phyloP scores from a whole-genome alignment of 2,797 vertebrate species.

The Sebastes cheni region DNA sequence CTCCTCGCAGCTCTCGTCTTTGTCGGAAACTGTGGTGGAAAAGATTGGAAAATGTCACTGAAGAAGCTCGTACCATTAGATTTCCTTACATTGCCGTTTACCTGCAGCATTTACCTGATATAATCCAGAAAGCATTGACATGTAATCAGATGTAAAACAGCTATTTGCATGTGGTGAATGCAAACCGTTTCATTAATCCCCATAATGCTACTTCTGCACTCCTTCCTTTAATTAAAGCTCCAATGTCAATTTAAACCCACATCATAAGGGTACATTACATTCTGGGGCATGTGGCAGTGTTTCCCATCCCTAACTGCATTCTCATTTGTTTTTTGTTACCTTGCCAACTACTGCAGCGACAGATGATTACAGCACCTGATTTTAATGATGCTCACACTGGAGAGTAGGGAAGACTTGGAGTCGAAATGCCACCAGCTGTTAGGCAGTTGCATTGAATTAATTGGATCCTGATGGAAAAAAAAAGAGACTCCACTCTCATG shows the following conservation, averaged over 20 bases:
- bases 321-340: slow-evolving; percentile 85
- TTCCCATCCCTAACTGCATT: slow-evolving; percentile 80
- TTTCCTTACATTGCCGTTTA: background rate
- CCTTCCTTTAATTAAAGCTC: slow-evolving; percentile 85
- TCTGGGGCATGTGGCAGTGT: slow-evolving; percentile 80
- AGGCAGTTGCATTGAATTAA: slow-evolving; percentile 87
- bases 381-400: slow-evolving; percentile 88
- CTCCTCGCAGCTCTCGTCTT: slow-evolving; percentile 96
- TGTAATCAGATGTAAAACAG: slow-evolving; percentile 64
- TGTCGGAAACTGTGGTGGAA: slow-evolving; percentile 85
- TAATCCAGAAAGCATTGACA: slow-evolving; percentile 30
- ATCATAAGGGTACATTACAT: slow-evolving; percentile 84
- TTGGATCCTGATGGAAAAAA: slow-evolving; percentile 84
- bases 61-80: background rate
- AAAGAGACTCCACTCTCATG: slow-evolving; percentile 73
- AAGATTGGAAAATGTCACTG: background rate
- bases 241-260: slow-evolving; percentile 87
- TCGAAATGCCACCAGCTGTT: slow-evolving; percentile 91
- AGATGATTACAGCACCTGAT: slow-evolving; percentile 87
- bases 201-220: slow-evolving; percentile 69
- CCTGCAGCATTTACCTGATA: slow-evolving; percentile 6
- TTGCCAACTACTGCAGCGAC: slow-evolving; percentile 87
- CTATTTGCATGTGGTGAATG: slow-evolving; percentile 57
- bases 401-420: slow-evolving; percentile 87
- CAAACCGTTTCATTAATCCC: slow-evolving; percentile 76